A percentile compares a stretch with the other conserved stretches of the same genome.
These are phyloP conservation scores for Luffia ferchaultella DNA, from an alignment of 2,888 invertebrate genomes.

Conservation along the genomic window DNA sequence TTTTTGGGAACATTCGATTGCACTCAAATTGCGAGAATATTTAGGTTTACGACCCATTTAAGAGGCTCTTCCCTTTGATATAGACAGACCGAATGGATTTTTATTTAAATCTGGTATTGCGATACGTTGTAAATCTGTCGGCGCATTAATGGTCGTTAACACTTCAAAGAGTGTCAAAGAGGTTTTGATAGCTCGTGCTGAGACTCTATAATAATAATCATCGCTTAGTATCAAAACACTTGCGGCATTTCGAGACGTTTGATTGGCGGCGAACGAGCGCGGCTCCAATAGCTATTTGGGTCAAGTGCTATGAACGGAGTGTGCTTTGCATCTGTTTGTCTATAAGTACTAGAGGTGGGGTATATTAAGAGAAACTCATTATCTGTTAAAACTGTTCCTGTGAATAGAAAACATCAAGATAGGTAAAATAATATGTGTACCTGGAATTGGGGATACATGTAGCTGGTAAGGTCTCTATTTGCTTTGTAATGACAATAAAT, in stretches of 20 bases:
- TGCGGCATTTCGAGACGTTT: background rate
- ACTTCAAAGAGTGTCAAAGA: background rate
- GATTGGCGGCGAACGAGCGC: background rate
- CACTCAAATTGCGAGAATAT: constrained; percentile 27
- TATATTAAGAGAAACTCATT: no score
- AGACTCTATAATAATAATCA: background rate
- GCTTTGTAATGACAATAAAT: no score
- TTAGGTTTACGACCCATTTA: constrained; percentile 37
- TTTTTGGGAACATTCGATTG: constrained; percentile 34
- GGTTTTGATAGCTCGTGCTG: background rate
- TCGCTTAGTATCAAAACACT: background rate
- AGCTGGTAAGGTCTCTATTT: no score
- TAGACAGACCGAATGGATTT: constrained; percentile 9
- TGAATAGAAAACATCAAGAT: no score
- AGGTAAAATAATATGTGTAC: no score
- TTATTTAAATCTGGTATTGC: constrained; percentile 14
- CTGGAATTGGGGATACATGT: no score
- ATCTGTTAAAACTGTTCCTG: no score
- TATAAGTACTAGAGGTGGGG: constrained; percentile 1
- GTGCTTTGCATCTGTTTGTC: background rate
- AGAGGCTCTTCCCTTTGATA: constrained; percentile 24
- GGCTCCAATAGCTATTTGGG: background rate
- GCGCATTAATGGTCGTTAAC: constrained; percentile 10
- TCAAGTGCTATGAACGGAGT: background rate
- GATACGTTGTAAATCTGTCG: constrained; percentile 13